These are phyloP conservation scores for Microtus oregoni DNA, from an alignment of 2,113 vertebrate genomes.

Conservation along the genomic window DNA sequence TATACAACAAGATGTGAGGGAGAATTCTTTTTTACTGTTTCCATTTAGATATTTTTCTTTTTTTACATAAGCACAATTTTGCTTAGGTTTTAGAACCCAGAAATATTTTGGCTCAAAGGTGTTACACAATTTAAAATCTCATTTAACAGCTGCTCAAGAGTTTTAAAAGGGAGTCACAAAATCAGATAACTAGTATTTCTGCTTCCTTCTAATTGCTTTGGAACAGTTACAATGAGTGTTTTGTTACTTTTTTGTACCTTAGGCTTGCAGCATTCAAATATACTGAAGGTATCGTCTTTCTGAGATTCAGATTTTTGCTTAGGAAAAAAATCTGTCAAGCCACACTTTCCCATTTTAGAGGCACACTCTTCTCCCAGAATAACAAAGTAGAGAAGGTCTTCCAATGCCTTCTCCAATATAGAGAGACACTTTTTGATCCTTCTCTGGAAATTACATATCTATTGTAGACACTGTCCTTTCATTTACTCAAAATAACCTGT, in stretches of 20 bases:
- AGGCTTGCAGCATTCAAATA: conserved; percentile 46
- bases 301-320: background rate
- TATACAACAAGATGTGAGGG: background rate
- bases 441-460: background rate
- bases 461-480: background rate
- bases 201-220: conserved; percentile 58
- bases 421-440: background rate
- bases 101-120: conserved; percentile 61
- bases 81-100: conserved; percentile 45
- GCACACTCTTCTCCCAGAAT: background rate
- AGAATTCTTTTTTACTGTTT: conserved; percentile 50
- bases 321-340: background rate
- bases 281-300: background rate
- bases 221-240: conserved; percentile 29
- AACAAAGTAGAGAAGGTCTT: background rate
- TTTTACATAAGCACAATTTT: conserved; percentile 46
- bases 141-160: conserved; percentile 46
- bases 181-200: conserved; percentile 42
- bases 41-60: conserved; percentile 11
- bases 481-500: conserved; percentile 1
- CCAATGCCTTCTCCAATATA: background rate
- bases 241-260: conserved; percentile 37
- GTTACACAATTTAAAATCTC: conserved; percentile 58
- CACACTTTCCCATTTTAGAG: background rate
- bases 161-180: conserved; percentile 36